phyloP scores from a whole-genome alignment of 2,797 vertebrate genomes.

The Pipistrellus kuhlii region DNA sequence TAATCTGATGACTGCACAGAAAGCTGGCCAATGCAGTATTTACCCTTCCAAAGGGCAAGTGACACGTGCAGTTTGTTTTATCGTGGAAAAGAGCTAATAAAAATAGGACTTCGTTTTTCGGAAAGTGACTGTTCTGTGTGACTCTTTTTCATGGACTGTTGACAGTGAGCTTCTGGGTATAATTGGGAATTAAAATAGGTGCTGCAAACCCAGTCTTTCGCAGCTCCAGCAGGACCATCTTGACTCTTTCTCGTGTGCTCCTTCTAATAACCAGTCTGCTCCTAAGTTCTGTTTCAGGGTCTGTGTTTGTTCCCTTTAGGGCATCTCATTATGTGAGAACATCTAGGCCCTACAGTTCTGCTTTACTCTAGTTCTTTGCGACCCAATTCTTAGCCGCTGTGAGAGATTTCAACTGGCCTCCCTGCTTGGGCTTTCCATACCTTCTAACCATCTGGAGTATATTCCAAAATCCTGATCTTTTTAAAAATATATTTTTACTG shows the following conservation, averaged over 20 bases:
- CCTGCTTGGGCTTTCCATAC: neutral
- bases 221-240: neutral
- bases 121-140: neutral
- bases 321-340: neutral
- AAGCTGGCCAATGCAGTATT: neutral
- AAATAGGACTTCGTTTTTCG: slow-evolving; percentile 43
- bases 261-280: neutral
- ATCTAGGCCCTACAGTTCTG: rapidly evolving
- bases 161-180: slow-evolving; percentile 42
- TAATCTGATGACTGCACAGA: neutral
- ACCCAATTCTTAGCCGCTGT: neutral
- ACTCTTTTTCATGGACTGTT: neutral
- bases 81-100: slow-evolving; percentile 31
- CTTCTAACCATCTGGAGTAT: neutral
- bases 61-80: neutral
- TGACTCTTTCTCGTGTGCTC: neutral
- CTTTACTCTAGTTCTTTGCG: neutral
- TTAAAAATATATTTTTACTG: neutral
- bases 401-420: neutral
- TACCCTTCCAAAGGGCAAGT: slow-evolving; percentile 38
- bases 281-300: neutral
- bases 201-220: neutral
- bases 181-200: slow-evolving; percentile 56
- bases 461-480: neutral
- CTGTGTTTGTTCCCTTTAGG: neutral